Percentiles rank a stretch among this genome's conserved stretches.
phyloP scores from a whole-genome alignment of 2,888 invertebrate species.

The Schrankia costaestrigalis region DNA sequence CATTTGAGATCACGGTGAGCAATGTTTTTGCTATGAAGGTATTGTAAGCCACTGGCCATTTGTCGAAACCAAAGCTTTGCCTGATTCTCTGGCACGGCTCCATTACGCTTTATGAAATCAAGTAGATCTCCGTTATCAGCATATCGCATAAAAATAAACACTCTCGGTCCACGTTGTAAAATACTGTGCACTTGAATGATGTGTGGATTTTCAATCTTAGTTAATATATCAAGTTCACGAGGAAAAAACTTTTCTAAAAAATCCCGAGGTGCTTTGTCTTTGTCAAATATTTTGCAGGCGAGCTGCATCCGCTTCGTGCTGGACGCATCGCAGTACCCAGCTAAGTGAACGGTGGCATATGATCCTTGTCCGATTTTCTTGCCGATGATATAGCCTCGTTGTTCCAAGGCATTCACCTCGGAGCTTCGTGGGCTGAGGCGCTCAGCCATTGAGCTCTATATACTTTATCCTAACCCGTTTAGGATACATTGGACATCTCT shows the following conservation, averaged over 20 bases:
- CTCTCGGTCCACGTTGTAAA: constrained; percentile 89
- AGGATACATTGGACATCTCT: constrained; percentile 81
- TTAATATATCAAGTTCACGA: constrained; percentile 93
- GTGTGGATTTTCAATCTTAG: constrained; percentile 93
- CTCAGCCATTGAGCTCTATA: constrained; percentile 84
- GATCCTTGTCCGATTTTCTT: constrained; percentile 95
- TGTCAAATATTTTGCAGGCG: constrained; percentile 95
- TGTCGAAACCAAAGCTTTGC: constrained; percentile 92
- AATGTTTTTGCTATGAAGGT: constrained; percentile 91
- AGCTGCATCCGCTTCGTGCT: constrained; percentile 87
- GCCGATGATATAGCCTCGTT: constrained; percentile 90
- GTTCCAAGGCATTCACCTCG: constrained; percentile 91
- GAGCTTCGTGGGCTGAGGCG: constrained; percentile 89
- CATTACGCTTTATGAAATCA: constrained; percentile 89
- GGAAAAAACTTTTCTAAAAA: constrained; percentile 96
- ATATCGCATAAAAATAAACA: constrained; percentile 95
- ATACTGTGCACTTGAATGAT: constrained; percentile 95
- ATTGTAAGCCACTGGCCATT: constrained; percentile 90
- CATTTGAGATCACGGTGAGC: constrained; percentile 97
- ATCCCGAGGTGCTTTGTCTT: constrained; percentile 92
- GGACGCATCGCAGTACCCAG: constrained; percentile 87
- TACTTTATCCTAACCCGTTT: constrained; percentile 79
- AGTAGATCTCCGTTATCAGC: constrained; percentile 95
- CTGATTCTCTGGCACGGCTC: constrained; percentile 88
- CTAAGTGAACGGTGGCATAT: constrained; percentile 93